Evolutionary conservation across 2,888 invertebrate genomes (phyloP), one percentile per base, ranked within the genome.

Genomic region (Drosophila yooni): DNA sequence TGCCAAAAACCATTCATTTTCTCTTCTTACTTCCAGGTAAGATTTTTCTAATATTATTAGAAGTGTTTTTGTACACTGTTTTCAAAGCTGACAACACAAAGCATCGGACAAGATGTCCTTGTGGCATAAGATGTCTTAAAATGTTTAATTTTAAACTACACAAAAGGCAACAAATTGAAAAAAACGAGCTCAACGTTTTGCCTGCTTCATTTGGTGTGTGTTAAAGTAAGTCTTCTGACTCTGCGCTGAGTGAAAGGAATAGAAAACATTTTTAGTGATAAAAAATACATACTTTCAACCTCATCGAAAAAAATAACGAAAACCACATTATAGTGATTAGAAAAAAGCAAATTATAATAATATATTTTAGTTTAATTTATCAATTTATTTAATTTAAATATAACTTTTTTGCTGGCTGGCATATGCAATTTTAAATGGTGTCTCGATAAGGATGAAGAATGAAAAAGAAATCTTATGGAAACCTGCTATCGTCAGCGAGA

Each of bases 21-120:
- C 1, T 1, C 0, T 5, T 10, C 10, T 10, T 4, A 6, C 2
- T 5, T 10, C 1, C n/a, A 21, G 40, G 0, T n/a, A 5, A 1
- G 40, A 43, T 2, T 21, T 43, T 21, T 43, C 5, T 11, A 11
- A 21, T 11, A 43, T 5, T 43, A n/a, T 40, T 40, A 11, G n/a
- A 40, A n/a, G n/a, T 10, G 4, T n/a, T 4, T 1, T n/a, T 10
- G 2, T 38, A 8, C 3, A 38, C 38, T 3, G 38, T 3, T n/a
- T n/a, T 38, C 3, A 4, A 40, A n/a, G n/a, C 40, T 10, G 40
- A n/a, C 40, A 46, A 2, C 21, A 13, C 43, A 21, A 46, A n/a
- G n/a, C 1, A 5, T n/a, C 10, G n/a, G n/a, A 40, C 4, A 1
- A n/a, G 4, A 10, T n/a, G n/a, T 21, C 6, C n/a, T 21, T 21